Evolutionary conservation across 1,140 invertebrate species (phyloP), one percentile per base, ranked within the genome.

Genomic region (Macrotrachela quadricornifera): DNA sequence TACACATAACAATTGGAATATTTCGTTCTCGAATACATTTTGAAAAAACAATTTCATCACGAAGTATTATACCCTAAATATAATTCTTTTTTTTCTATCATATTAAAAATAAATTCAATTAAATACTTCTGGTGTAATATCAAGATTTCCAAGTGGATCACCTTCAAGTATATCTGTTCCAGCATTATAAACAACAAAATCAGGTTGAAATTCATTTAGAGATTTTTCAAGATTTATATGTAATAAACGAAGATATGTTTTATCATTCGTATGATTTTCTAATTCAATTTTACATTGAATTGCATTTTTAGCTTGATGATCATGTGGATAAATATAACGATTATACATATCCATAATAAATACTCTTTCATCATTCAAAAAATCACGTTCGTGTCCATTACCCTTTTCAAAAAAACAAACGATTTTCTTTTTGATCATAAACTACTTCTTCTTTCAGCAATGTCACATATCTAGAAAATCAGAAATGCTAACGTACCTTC

Each of bases 281-380:
- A 87, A 61, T 63, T 82, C 80, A 12, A 85, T 76, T 60, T 76
- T 78, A 55, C 76, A 73, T n/a, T 74, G 74, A 49, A 87, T 85
- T 13, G 75, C 77, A 74, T 72, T 58, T 69, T 83, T 83, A 4
- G 83, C 83, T 54, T 65, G 67, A 37, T 74, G 70, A 67, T 87
- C 85, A 58, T 72, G 73, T 1, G 85, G 85, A 65, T 85, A 87
- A 51, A 87, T 83, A 36, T 73, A 66, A 49, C 74, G 72, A 67
- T 88, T 88, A 65, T 83, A 88, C 57, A 85, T 77, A 66, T 87
- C 84, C 72, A 87, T 71, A 58, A 87, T 86, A 62, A 80, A 87
- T 8, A 87, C 78, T 30, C 21, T 30, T 52, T 79, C 75, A 43
- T 76, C 71, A 14, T 66, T 59, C 46, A 77, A 73, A 64, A 86